Percentiles rank a stretch among this genome's conserved stretches.
phyloP scores from a whole-genome alignment of 2,797 vertebrate species.

The Clarias laeviceps region DNA sequence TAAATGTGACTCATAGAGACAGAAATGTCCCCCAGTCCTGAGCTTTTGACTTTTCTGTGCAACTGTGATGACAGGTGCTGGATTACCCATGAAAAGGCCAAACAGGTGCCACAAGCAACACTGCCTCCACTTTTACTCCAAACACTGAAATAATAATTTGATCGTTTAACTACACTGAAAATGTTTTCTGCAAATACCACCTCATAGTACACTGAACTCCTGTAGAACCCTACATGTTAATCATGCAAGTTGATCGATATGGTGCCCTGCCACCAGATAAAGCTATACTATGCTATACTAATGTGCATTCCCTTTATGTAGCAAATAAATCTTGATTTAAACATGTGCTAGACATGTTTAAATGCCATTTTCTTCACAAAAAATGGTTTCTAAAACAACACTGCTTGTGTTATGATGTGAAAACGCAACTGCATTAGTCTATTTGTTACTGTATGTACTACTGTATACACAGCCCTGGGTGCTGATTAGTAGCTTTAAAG shows the following conservation, averaged over 20 bases:
- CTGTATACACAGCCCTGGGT: not conserved
- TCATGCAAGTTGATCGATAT: not conserved
- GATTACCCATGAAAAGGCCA: constrained; percentile 30
- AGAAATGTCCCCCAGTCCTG: constrained; percentile 39
- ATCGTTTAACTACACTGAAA: not conserved
- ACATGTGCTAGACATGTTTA: not conserved
- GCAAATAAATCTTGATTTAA: not conserved
- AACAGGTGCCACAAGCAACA: constrained; percentile 28
- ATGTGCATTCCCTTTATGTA: not conserved
- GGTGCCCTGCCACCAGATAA: not conserved
- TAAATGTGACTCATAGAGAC: constrained; percentile 30
- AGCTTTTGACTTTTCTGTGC: constrained; percentile 33
- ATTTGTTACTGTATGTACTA: not conserved
- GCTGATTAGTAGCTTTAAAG: not conserved
- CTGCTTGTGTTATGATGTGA: not conserved
- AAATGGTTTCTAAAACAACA: not conserved
- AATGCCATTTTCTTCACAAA: not conserved
- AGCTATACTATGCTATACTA: not conserved
- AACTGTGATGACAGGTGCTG: constrained; percentile 20
- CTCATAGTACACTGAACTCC: not conserved
- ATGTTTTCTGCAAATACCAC: not conserved
- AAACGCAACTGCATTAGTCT: not conserved
- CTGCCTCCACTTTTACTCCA: constrained; percentile 11
- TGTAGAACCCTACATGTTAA: not conserved
- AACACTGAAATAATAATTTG: constrained; percentile 2